A percentile compares a stretch with the other conserved stretches of the same genome.
phyloP scores from a whole-genome alignment of 2,113 vertebrate genomes.

The Pao palembangensis region DNA sequence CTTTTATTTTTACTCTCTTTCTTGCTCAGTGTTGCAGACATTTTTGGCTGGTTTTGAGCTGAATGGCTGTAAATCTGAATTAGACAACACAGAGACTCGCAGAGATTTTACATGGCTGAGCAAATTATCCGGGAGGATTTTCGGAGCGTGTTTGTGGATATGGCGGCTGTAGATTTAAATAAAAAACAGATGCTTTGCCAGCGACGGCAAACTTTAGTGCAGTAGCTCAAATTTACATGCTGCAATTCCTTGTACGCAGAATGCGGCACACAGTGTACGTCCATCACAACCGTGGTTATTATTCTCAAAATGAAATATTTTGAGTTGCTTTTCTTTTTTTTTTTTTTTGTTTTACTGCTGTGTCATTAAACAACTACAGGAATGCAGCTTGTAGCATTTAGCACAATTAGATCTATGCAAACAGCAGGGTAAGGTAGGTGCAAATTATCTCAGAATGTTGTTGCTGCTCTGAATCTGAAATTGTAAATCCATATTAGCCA shows the following conservation, averaged over 20 bases:
- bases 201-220: too few species aligned
- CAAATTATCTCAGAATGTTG: constrained; percentile 9
- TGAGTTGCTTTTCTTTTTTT: neutral
- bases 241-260: neutral
- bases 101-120: neutral
- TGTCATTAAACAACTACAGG: constrained; percentile 6
- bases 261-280: neutral
- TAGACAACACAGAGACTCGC: neutral
- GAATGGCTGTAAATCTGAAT: neutral
- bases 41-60: neutral
- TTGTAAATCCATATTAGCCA: neutral
- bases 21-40: neutral
- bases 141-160: neutral
- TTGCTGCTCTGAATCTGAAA: neutral
- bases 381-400: constrained; percentile 3
- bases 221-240: neutral
- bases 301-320: too few species aligned
- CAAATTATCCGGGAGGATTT: neutral
- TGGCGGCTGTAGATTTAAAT: neutral
- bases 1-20: too few species aligned
- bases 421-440: constrained; percentile 9
- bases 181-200: neutral
- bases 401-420: constrained; percentile 27
- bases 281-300: too few species aligned
- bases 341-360: neutral